Evolutionary conservation across 2,797 vertebrate genomes (phyloP), one percentile per base, ranked within the genome.

Genomic region (Scarus forsteni): DNA sequence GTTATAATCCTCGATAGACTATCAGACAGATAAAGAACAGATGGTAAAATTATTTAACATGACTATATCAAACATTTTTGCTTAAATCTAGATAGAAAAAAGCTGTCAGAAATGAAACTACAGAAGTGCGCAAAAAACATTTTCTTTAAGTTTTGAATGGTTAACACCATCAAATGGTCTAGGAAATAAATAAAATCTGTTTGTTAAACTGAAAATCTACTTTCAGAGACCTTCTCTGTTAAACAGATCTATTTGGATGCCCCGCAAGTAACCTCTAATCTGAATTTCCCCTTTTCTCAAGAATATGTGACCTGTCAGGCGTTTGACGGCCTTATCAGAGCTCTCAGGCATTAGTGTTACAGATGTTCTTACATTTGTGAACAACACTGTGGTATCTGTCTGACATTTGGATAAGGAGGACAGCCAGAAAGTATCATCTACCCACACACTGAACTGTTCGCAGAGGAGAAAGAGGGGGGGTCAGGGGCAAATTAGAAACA

Each of bases 401-500:
- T 68, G 76, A 66, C 69, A 61, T 70, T 76, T 67, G 7, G 48
- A 73, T 60, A 48, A 68, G 73, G 60, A 69, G n/a, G 38, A 68
- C 40, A 10, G 35, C 42, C 39, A 65, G 45, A 60, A 56, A 60
- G 54, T 18, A 66, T 73, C 46, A 52, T 54, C 66, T 57, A 43
- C 35, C 59, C 50, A 54, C 15, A 3, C 57, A 35, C 58, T 63
- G 53, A 81, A 67, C 78, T 49, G 74, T 60, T 71, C 12, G 4
- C 57, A 42, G 14, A 59, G 46, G 18, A 55, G 59, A 60, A 16
- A 12, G 34, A 52, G 59, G 35, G 53, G 51, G n/a, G 27, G 40
- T 34, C 39, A 63, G 50, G 63, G 48, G 46, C 66, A 86, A 85
- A 85, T 86, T 44, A 79, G 70, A 13, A 66, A 64, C 54, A 59